phyloP scores from a whole-genome alignment of 2,797 vertebrate genomes.

The Crax fasciolata region DNA sequence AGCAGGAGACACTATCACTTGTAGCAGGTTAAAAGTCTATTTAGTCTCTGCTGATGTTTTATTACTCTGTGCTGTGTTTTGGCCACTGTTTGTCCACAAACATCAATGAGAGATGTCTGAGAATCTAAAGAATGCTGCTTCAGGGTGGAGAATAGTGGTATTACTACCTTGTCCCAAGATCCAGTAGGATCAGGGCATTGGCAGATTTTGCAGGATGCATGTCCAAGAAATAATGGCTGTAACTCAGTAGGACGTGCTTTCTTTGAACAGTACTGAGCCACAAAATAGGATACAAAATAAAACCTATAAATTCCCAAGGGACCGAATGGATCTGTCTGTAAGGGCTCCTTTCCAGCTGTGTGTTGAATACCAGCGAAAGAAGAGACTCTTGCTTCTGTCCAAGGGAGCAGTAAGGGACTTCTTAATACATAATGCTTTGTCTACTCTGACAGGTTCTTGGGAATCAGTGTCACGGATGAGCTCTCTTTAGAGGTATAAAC shows the following conservation, averaged over 20 bases:
- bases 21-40: neutral
- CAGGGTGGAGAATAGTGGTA: neutral
- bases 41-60: conserved; percentile 1
- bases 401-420: neutral
- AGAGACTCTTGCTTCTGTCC: neutral
- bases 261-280: neutral
- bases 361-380: neutral
- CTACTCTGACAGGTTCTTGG: neutral
- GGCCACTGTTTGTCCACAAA: neutral
- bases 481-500: neutral
- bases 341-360: neutral
- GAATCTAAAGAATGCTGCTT: neutral
- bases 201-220: neutral
- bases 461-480: neutral
- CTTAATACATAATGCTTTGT: neutral
- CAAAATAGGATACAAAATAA: neutral
- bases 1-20: conserved; percentile 11
- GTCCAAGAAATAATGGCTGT: neutral
- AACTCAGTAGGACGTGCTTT: neutral
- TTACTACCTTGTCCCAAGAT: neutral
- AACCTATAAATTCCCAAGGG: neutral
- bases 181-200: neutral
- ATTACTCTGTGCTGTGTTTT: neutral
- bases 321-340: neutral
- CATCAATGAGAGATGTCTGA: neutral